Percentiles rank a stretch among this genome's conserved stretches.
Conservation (phyloP, 92 coral and sea anemone genomes). For the Epizoanthus rinbou region DNA sequence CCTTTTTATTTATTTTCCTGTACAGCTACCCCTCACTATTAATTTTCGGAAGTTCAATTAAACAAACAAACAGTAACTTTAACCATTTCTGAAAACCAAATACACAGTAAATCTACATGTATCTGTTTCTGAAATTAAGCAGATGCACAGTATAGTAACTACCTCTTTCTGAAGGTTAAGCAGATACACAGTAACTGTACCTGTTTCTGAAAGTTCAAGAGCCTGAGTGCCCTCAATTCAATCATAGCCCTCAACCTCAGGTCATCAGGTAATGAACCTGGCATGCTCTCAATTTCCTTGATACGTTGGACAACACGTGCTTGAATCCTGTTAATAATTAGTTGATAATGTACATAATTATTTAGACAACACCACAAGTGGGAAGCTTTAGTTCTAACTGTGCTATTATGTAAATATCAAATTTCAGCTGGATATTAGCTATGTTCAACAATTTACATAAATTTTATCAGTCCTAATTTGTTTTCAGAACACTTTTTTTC, state of each 20-base stretch:
- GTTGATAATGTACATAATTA: too few relatives aligned
- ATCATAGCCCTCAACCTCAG: conserved; percentile 93
- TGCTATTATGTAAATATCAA: too few relatives aligned
- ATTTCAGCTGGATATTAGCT: too few relatives aligned
- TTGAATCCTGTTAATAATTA: conserved; percentile 69
- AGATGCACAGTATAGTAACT: conserved; percentile 6
- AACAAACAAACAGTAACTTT: background rate
- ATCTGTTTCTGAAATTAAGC: conserved; percentile 30
- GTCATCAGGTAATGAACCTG: conserved; percentile 94
- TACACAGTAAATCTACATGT: background rate
- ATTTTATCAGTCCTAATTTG: too few relatives aligned
- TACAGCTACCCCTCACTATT: too few relatives aligned
- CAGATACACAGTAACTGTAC: conserved; percentile 49
- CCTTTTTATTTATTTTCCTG: too few relatives aligned
- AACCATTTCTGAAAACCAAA: background rate
- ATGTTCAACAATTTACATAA: too few relatives aligned
- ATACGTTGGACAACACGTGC: conserved; percentile 95
- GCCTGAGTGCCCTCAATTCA: conserved; percentile 93
- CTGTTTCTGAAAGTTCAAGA: conserved; percentile 97
- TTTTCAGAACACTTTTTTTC: too few relatives aligned
- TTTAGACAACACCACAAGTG: too few relatives aligned
- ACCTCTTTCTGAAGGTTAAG: conserved; percentile 43
- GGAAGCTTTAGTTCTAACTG: too few relatives aligned
- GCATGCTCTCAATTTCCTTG: conserved; percentile 90
- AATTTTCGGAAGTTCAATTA: too few relatives aligned